Evolutionary conservation across 2,888 invertebrate species (phyloP), one percentile per base, ranked within the genome.

Genomic region (Idaea dimidiata): DNA sequence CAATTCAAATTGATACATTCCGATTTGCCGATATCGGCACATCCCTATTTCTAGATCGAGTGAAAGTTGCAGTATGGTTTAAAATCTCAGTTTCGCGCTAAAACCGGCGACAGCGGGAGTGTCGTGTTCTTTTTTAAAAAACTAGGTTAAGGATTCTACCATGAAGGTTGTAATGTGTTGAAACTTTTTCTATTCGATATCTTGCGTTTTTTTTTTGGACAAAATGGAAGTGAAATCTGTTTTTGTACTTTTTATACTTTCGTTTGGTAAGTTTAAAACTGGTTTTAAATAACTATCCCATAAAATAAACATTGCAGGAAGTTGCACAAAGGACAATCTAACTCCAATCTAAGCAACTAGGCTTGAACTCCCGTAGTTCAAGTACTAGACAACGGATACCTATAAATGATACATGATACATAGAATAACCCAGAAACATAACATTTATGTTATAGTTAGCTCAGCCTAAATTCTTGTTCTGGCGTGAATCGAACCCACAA

Each of bases 81-180:
- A 75, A 72, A 69, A 67, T 76, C 72, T 86, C 82, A 90, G 90
- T 90, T 88, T 89, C 86, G 87, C 88, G 89, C 84, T 75, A 87
- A 88, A 87, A 76, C 77, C 72, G 59, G 76, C 67, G 57, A 66
- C 72, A 70, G 69, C 75, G 81, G 80, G 79, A 80, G 79, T 75
- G 78, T 65, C 59, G 67, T 68, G 75, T 77, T 76, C 77, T 68
- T 63, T 57, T 64, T 68, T 73, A 72, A 66, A 62, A 66, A 65
- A 66, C 58, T 58, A 63, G 59, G 61, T 58, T 61, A 67, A 70
- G 70, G 67, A 67, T 66, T 43, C 43, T 43, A 62, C 57, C 65
- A 61, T 68, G 65, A 67, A 68, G 72, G 65, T 71, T 71, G 71
- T 58, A 24, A 63, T 17, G 17, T n/a, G 17, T 54, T 54, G 54